Conservation (phyloP, 64 coral and sea anemone species). For the Cladopsammia gracilis region DNA sequence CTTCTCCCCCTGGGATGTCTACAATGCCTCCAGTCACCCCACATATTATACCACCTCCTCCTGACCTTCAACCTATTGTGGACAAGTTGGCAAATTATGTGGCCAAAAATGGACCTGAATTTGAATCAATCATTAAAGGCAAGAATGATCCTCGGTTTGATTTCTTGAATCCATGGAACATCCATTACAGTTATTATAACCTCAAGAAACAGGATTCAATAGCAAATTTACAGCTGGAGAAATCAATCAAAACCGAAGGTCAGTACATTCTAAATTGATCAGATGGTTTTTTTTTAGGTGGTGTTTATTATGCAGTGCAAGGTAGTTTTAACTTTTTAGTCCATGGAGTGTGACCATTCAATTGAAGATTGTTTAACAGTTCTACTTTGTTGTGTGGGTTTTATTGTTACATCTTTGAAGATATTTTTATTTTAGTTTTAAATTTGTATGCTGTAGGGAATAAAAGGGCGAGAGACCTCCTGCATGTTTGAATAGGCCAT, state of each 20-base stretch:
- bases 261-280: neutral
- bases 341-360: too few species aligned
- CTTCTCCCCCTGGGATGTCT: conserved; percentile 18
- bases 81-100: conserved; percentile 97
- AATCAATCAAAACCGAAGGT: neutral
- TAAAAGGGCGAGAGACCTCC: too few species aligned
- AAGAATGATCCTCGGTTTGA: conserved; percentile 95
- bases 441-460: too few species aligned
- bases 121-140: conserved; percentile 91
- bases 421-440: too few species aligned
- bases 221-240: neutral
- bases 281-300: too few species aligned
- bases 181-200: conserved; percentile 81
- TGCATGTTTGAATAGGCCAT: too few species aligned
- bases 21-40: neutral
- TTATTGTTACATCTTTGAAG: too few species aligned
- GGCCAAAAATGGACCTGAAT: conserved; percentile 94
- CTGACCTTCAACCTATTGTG: conserved; percentile 96
- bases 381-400: too few species aligned
- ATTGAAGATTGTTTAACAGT: too few species aligned
- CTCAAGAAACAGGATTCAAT: conserved; percentile 75
- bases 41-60: conserved; percentile 90
- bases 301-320: too few species aligned
- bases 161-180: conserved; percentile 90
- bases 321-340: too few species aligned